phyloP scores from a whole-genome alignment of 2,113 vertebrate genomes.

The Ginglymostoma cirratum region DNA sequence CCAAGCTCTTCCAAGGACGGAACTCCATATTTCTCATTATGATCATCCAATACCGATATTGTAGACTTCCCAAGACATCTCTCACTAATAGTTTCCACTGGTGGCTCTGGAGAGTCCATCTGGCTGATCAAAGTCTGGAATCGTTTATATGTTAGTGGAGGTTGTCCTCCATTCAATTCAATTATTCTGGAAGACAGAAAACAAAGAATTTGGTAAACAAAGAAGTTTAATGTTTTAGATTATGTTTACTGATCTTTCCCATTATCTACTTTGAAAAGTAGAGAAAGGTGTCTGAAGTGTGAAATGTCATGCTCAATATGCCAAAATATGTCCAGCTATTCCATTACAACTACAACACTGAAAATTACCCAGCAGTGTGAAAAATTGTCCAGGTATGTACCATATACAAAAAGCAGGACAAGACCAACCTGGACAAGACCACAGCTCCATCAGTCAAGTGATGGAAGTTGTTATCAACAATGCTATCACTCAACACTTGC shows the following conservation, averaged over 20 bases:
- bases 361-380: no score
- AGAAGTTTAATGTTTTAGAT: background rate
- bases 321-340: background rate
- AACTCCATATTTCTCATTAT: conserved; percentile 62
- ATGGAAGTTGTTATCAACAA: no score
- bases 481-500: no score
- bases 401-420: no score
- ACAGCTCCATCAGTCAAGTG: no score
- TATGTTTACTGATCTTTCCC: background rate
- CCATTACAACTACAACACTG: no score
- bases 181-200: conserved; percentile 52
- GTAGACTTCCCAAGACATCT: conserved; percentile 55
- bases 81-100: conserved; percentile 54
- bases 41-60: conserved; percentile 59
- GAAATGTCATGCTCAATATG: background rate
- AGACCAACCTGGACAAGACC: no score
- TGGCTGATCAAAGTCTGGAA: conserved; percentile 66
- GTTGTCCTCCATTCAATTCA: conserved; percentile 60
- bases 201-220: background rate
- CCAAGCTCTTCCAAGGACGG: conserved; percentile 65
- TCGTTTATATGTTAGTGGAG: conserved; percentile 65
- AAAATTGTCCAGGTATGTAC: no score
- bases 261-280: background rate
- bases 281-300: background rate
- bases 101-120: conserved; percentile 57